Base-by-base conservation (phyloP, 2,888 invertebrate genomes). In the Panzeria rudis region DNA sequence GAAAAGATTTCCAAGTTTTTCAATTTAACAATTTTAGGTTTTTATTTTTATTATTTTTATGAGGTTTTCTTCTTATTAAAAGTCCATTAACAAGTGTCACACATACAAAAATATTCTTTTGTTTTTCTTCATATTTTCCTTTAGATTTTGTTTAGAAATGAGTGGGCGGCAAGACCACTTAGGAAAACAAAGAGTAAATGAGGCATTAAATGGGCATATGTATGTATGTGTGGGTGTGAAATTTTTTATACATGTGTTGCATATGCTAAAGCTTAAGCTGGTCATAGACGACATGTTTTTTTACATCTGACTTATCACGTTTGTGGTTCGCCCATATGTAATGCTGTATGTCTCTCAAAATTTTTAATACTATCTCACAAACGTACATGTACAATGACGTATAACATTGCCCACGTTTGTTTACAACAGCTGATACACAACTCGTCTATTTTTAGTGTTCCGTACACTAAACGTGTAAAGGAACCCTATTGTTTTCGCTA, bases 141-240 rank as follows among this genome's bases (percentile, higher is more conserved):
- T 52, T 23, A 23, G 0, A 52, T 47, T 47, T 47, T 47, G 17
- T 5, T 47, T 47, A 7, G 13, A 32, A 56, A 56, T 6, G n/a
- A 15, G 15, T 6, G 8, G 6, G 15, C 2, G 23, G 52, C 13
- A 54, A 29, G 54, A 54, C 25, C 17, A 35, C 11, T 35, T 6
- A 38, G 9, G 15, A 38, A 23, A 62, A 23, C 38, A 62, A 62
- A 38, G 8, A 62, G 38, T 41, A 62, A 62, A 62, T 44, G 41
- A 44, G 25, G 41, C 62, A 15, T 62, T 35, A 61, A 61, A 17
- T 41, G 59, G 11, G 35, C 20, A 29, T 17, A 17, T 25, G n/a
- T n/a, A 25, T 44, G 2, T 41, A 13, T 68, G 35, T 59, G n/a
- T 38, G 13, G 2, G 38, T 32, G 25, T 15, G n/a, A n/a, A n/a